A percentile compares a stretch with the other conserved stretches of the same genome.
These are phyloP conservation scores for Heterocephalus glaber DNA, from an alignment of 2,113 vertebrate species.

Conservation along the genomic window DNA sequence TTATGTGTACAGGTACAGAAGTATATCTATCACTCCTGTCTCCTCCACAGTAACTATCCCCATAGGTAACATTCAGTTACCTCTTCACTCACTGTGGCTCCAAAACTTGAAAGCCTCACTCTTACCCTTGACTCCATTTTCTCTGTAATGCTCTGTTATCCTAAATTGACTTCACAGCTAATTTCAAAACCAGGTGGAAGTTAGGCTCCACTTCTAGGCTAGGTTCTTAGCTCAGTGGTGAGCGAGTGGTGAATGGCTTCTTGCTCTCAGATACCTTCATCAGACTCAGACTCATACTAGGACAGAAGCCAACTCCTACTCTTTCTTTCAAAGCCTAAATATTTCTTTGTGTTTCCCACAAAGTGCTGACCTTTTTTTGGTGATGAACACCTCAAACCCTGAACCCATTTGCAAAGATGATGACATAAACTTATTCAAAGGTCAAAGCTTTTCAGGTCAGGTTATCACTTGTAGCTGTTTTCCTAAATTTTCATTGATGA, in stretches of 20 bases:
- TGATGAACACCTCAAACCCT: neutral
- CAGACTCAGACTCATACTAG: neutral
- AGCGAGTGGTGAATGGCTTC: neutral
- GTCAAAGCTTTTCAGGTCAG: constrained; percentile 25
- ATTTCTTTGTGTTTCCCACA: neutral
- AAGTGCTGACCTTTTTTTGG: neutral
- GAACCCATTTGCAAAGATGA: neutral
- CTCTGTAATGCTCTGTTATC: constrained; percentile 10
- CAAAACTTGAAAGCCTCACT: neutral
- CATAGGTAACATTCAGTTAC: neutral
- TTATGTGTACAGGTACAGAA: neutral
- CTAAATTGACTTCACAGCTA: constrained; percentile 19
- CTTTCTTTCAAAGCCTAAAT: neutral
- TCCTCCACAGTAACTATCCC: neutral
- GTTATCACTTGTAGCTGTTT: neutral
- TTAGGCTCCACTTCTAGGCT: neutral
- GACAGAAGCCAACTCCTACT: neutral
- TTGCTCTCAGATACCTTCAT: neutral
- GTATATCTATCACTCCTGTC: neutral
- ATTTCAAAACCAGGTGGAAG: neutral
- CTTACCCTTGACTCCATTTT: neutral
- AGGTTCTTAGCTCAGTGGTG: neutral
- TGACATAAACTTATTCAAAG: neutral
- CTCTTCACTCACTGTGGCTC: neutral
- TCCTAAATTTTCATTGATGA: constrained; percentile 37